Conservation (phyloP, 1,140 invertebrate genomes). For the Drusus annulatus region DNA sequence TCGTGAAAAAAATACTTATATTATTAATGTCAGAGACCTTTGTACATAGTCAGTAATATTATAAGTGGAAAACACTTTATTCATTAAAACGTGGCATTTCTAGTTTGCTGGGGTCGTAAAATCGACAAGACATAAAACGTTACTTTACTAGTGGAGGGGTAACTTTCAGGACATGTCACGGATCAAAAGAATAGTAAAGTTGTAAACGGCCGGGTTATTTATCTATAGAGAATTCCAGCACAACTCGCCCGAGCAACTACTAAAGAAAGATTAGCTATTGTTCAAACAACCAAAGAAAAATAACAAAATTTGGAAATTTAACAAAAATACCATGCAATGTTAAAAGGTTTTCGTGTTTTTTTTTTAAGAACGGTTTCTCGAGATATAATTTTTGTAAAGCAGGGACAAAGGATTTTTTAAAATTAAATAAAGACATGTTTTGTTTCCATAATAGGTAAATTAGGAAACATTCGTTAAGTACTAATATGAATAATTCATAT, state of each 20-base stretch:
- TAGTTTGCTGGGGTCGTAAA: constrained; percentile 12
- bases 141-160: background rate
- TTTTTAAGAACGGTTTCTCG: too few species aligned
- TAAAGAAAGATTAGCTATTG: constrained; percentile 16
- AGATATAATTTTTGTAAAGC: too few species aligned
- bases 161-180: background rate
- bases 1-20: too few species aligned
- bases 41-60: background rate
- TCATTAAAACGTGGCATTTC: constrained; percentile 17
- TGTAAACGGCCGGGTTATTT: constrained; percentile 18
- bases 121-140: constrained; percentile 7
- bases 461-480: too few species aligned
- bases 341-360: too few species aligned
- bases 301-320: too few species aligned
- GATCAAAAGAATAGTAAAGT: constrained; percentile 7
- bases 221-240: constrained; percentile 17
- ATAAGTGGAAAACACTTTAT: constrained; percentile 3
- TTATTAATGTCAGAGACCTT: too few species aligned
- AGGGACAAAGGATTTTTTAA: too few species aligned
- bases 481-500: too few species aligned
- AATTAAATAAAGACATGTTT: too few species aligned
- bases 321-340: too few species aligned
- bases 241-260: background rate
- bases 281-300: background rate
- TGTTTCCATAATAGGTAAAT: too few species aligned